Evolutionary conservation across 1,140 invertebrate genomes (phyloP).

Genomic region (Musca vetustissima): DNA sequence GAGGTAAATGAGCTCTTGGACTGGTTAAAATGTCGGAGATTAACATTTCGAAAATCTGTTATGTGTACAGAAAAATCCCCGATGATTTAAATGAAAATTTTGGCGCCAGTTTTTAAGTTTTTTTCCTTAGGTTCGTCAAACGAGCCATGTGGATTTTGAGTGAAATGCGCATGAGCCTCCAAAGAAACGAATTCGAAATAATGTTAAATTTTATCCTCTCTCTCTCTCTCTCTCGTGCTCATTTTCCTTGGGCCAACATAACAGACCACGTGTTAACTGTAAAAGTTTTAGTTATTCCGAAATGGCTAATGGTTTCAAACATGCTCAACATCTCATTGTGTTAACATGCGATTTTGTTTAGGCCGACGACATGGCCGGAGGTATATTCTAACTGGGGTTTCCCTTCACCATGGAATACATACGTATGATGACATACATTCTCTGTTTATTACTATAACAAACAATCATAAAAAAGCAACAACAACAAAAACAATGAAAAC

Average conservation of each 20-base stretch:
- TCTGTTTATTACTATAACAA: not conserved
- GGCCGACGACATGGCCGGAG: too few relatives aligned
- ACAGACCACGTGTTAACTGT: too few relatives aligned
- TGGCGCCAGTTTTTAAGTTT: slow-evolving; percentile 6
- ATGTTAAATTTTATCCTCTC: not conserved
- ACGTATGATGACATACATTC: slow-evolving; percentile 7
- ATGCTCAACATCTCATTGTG: too few relatives aligned
- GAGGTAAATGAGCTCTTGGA: too few relatives aligned
- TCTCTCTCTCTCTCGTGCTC: too few relatives aligned
- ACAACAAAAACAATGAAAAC: not conserved
- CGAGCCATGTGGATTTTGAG: not conserved
- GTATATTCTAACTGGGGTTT: too few relatives aligned
- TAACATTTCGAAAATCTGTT: slow-evolving; percentile 4
- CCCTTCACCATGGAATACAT: too few relatives aligned
- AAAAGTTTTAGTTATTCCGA: too few relatives aligned
- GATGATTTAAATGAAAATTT: not conserved
- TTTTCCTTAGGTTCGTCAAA: not conserved
- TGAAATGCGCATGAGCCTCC: not conserved
- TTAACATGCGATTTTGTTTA: too few relatives aligned
- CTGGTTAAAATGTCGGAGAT: too few relatives aligned
- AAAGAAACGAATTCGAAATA: slow-evolving; percentile 7
- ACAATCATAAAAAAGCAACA: not conserved
- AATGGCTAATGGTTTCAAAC: too few relatives aligned
- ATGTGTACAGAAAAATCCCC: not conserved
- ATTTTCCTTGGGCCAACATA: too few relatives aligned